phyloP scores from a whole-genome alignment of 2,888 invertebrate species.

The Lathronympha strigana region DNA sequence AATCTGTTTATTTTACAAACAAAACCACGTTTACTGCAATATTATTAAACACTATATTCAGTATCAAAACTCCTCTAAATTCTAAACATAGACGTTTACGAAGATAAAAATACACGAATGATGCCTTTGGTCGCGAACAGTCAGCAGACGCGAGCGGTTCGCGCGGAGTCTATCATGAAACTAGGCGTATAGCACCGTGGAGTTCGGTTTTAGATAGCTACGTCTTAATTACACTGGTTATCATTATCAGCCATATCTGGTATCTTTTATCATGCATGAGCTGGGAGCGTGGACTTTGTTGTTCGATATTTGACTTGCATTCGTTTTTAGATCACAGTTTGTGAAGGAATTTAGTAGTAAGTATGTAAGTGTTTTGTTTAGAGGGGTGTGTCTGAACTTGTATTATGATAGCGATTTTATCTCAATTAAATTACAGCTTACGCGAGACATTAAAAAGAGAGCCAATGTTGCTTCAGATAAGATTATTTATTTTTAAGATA shows the following conservation, averaged over 20 bases:
- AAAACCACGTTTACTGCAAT: too few relatives aligned
- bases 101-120: background rate
- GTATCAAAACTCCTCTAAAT: background rate
- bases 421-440: background rate
- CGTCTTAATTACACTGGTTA: constrained; percentile 34
- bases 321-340: constrained; percentile 7
- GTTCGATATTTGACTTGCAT: constrained; percentile 23
- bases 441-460: too few relatives aligned
- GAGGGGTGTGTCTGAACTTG: constrained; percentile 18
- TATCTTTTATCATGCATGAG: constrained; percentile 39
- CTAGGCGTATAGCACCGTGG: constrained; percentile 8
- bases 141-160: constrained; percentile 9
- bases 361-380: constrained; percentile 7
- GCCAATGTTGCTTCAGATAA: too few relatives aligned
- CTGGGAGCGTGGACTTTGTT: constrained; percentile 30
- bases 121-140: background rate
- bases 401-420: constrained; percentile 3
- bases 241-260: constrained; percentile 16
- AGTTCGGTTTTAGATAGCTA: constrained; percentile 10
- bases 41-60: too few relatives aligned
- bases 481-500: too few relatives aligned
- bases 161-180: background rate
- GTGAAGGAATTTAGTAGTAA: background rate
- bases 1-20: constrained; percentile 41
- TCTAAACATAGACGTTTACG: background rate